These are phyloP conservation scores for Orchesellides sinensis DNA, from an alignment of 2,888 invertebrate genomes.

Conservation along the genomic window DNA sequence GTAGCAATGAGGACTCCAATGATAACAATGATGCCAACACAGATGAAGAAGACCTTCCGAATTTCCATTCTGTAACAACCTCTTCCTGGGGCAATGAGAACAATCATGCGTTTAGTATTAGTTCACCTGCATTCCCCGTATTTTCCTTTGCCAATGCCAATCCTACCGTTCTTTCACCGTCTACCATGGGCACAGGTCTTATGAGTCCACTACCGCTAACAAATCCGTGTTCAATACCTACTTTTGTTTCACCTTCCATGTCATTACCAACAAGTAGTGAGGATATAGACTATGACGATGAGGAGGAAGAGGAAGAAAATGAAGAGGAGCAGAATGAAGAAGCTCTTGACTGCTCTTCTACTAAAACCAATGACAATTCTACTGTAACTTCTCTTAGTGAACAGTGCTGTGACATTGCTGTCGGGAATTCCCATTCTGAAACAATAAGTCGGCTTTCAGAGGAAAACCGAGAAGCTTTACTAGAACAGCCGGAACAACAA, in stretches of 20 bases:
- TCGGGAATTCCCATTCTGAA: not conserved
- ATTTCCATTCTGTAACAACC: slow-evolving; percentile 33
- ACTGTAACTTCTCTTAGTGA: slow-evolving; percentile 19
- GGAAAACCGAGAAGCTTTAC: slow-evolving; percentile 22
- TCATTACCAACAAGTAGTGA: slow-evolving; percentile 43
- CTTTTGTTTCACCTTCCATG: slow-evolving; percentile 48
- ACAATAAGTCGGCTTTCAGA: not conserved
- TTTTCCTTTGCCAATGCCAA: slow-evolving; percentile 50
- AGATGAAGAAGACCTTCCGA: slow-evolving; percentile 19
- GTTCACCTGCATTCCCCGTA: slow-evolving; percentile 57
- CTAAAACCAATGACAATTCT: slow-evolving; percentile 70
- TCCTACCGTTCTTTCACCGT: slow-evolving; percentile 62
- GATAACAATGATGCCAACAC: slow-evolving; percentile 2
- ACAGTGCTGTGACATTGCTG: slow-evolving; percentile 40
- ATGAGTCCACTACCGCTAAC: slow-evolving; percentile 58
- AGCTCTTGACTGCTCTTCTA: slow-evolving; percentile 61
- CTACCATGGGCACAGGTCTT: slow-evolving; percentile 61
- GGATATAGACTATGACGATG: slow-evolving; percentile 38
- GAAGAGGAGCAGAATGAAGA: slow-evolving; percentile 52
- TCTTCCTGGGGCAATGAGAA: slow-evolving; percentile 45
- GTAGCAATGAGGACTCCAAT: slow-evolving; percentile 43
- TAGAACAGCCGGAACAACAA: slow-evolving; percentile 15
- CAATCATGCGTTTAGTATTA: slow-evolving; percentile 42
- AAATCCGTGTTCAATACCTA: slow-evolving; percentile 51
- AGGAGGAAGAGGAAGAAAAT: slow-evolving; percentile 40